A percentile compares a stretch with the other conserved stretches of the same genome.
Evolutionary conservation across 1,140 invertebrate genomes (phyloP).

Genomic region (Sminthurides bifidus): DNA sequence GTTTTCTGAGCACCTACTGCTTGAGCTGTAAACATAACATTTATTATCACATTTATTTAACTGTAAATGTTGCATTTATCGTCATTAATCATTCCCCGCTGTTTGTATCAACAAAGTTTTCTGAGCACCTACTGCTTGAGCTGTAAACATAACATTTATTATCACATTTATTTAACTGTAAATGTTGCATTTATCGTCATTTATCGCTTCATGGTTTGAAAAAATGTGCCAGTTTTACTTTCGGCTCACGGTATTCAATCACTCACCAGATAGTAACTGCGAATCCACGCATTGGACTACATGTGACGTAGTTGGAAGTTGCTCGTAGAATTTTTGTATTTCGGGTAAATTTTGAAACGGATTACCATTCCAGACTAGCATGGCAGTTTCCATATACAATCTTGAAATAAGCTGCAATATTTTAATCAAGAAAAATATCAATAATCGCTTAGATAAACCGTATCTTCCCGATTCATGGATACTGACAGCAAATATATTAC

Average conservation of each 20-base stretch:
- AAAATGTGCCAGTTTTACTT: too few relatives aligned
- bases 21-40: conserved; percentile 35
- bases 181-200: conserved; percentile 2
- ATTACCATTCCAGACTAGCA: conserved; percentile 77
- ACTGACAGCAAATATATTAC: background rate
- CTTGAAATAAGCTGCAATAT: conserved; percentile 51
- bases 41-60: background rate
- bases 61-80: background rate
- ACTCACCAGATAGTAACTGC: conserved; percentile 42
- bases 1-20: conserved; percentile 54
- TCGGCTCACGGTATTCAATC: too few relatives aligned
- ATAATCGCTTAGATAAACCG: too few relatives aligned
- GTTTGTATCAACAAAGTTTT: conserved; percentile 59
- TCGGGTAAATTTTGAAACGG: conserved; percentile 33
- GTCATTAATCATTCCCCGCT: conserved; percentile 43
- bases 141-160: conserved; percentile 32
- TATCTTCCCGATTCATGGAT: too few relatives aligned
- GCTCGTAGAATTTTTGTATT: conserved; percentile 21
- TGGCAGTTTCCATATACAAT: conserved; percentile 64
- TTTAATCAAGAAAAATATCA: too few relatives aligned
- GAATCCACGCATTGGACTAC: conserved; percentile 8
- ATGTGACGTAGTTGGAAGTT: conserved; percentile 11
- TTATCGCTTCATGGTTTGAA: conserved; percentile 32
- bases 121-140: conserved; percentile 48
- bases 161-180: background rate